Conservation (phyloP, 2,888 invertebrate species). For the Macrosoma leucophasiata region DNA sequence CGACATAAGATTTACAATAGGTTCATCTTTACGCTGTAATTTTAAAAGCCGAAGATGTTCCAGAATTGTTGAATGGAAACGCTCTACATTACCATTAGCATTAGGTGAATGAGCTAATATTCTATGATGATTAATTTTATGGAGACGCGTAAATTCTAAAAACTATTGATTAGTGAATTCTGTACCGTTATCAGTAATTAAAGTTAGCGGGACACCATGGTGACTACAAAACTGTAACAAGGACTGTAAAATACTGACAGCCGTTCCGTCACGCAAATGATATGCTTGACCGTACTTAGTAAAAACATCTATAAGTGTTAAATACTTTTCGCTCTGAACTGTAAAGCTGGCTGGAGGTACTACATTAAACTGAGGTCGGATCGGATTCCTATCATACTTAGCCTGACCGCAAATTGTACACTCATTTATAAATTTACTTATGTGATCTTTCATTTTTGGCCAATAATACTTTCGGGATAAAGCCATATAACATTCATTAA, state of each 20-base stretch:
- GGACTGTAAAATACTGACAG: constrained; percentile 9
- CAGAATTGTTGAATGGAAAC: constrained; percentile 22
- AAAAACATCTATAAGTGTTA: too few relatives aligned
- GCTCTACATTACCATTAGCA: constrained; percentile 25
- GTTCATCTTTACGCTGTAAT: constrained; percentile 16
- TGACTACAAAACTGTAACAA: constrained; percentile 13
- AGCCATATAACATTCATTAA: constrained; percentile 10
- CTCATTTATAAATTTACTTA: constrained; percentile 14
- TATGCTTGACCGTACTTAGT: constrained; percentile 18
- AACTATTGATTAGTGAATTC: constrained; percentile 14
- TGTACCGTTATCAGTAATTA: constrained; percentile 16
- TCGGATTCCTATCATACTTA: constrained; percentile 21
- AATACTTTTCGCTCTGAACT: constrained; percentile 13
- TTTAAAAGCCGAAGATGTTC: constrained; percentile 24
- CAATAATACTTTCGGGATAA: constrained; percentile 12
- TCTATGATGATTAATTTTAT: constrained; percentile 9
- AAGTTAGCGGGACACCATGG: constrained; percentile 13
- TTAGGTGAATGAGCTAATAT: constrained; percentile 19
- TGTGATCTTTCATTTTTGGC: constrained; percentile 17
- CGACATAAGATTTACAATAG: constrained; percentile 6
- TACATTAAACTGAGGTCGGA: constrained; percentile 14
- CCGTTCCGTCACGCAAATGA: constrained; percentile 10
- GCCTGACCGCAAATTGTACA: constrained; percentile 15
- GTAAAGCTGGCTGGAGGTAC: constrained; percentile 16
- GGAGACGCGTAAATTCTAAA: constrained; percentile 5